phyloP scores from a whole-genome alignment of 2,113 vertebrate genomes.

The Herpetotheres cachinnans region DNA sequence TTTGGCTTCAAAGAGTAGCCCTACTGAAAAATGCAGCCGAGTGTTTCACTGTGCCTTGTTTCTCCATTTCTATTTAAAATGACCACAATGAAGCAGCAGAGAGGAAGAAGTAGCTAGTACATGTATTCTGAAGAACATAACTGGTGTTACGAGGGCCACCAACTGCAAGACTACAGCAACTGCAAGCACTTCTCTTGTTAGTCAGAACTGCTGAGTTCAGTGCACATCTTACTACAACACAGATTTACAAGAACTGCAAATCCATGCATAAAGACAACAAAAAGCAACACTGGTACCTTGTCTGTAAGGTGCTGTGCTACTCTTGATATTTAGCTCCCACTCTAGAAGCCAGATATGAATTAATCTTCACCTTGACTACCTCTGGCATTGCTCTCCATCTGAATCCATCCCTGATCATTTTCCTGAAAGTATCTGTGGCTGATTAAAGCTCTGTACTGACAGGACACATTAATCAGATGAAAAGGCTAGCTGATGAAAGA shows the following conservation, averaged over 20 bases:
- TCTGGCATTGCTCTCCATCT: not conserved
- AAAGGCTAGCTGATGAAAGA: not conserved
- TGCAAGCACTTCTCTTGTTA: not conserved
- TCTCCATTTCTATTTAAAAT: not conserved
- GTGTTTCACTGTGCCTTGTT: not conserved
- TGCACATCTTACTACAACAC: not conserved
- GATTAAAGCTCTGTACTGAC: slow-evolving; percentile 18
- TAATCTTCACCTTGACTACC: slow-evolving; percentile 15
- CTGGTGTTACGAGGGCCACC: not conserved
- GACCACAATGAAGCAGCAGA: not conserved
- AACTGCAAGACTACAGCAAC: not conserved
- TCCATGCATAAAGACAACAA: not conserved
- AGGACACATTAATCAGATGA: not conserved
- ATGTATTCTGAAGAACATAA: not conserved
- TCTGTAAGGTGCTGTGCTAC: not conserved
- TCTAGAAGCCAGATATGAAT: slow-evolving; percentile 9
- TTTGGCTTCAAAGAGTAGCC: not conserved
- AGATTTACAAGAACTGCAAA: not conserved
- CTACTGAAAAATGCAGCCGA: not conserved
- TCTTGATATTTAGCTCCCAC: not conserved
- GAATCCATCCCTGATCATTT: not conserved
- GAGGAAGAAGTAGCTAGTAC: not conserved
- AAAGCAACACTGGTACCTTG: not conserved
- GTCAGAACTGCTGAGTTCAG: not conserved
- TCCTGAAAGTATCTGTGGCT: not conserved